phyloP scores from a whole-genome alignment of 2,113 vertebrate genomes.

The Trochalopteron elliotii region DNA sequence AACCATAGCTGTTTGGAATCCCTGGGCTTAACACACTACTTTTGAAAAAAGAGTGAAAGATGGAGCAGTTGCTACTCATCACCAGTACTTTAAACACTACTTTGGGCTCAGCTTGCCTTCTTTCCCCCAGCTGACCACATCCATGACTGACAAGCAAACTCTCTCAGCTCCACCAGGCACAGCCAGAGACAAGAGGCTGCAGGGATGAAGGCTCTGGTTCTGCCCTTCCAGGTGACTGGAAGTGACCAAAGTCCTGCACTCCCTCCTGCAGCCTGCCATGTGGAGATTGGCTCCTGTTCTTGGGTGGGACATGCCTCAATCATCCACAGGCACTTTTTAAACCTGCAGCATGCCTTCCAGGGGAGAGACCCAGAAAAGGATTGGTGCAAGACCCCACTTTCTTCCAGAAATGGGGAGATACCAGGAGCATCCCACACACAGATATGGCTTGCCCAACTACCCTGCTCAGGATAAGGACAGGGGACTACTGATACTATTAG shows the following conservation, averaged over 20 bases:
- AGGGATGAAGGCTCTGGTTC: not conserved
- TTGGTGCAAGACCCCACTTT: not conserved
- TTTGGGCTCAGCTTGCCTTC: not conserved
- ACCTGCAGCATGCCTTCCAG: not conserved
- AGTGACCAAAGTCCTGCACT: not conserved
- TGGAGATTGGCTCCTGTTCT: not conserved
- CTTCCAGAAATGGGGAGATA: not conserved
- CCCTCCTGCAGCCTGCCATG: not conserved
- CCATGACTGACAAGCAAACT: not conserved
- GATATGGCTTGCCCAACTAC: not conserved
- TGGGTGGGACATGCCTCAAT: fast-evolving
- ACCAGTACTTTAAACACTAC: not conserved
- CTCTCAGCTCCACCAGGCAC: not conserved
- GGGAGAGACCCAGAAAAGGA: not conserved
- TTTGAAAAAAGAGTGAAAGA: not conserved
- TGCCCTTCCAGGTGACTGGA: not conserved
- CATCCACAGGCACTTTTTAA: not conserved
- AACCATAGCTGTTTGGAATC: not conserved
- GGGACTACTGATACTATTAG: not conserved
- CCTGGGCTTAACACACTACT: not conserved
- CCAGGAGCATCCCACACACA: not conserved
- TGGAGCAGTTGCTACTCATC: not conserved
- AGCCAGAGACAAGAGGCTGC: not conserved
- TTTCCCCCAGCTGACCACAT: fast-evolving
- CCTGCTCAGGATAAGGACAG: fast-evolving